phyloP scores from a whole-genome alignment of 2,797 vertebrate genomes.

The Iguana delicatissima region DNA sequence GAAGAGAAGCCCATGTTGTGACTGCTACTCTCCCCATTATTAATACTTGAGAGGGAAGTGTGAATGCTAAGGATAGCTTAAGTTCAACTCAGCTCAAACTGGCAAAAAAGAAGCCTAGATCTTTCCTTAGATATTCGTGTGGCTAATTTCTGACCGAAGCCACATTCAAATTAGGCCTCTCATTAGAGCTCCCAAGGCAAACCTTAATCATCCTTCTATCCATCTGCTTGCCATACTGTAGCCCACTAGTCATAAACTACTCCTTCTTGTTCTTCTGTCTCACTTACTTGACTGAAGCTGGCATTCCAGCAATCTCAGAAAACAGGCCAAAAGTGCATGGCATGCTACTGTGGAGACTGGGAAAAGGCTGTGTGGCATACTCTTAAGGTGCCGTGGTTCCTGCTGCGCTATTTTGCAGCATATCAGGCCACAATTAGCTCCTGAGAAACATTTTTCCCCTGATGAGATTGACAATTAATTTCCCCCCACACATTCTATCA shows the following conservation, averaged over 20 bases:
- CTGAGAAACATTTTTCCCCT: background rate
- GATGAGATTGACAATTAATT: background rate
- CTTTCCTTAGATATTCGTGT: too few species aligned
- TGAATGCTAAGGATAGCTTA: too few species aligned
- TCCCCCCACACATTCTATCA: background rate
- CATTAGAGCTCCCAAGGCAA: too few species aligned
- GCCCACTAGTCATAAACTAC: too few species aligned
- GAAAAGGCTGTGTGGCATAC: background rate
- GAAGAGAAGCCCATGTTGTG: too few species aligned
- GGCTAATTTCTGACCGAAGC: background rate
- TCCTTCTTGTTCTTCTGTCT: background rate
- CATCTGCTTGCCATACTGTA: too few species aligned
- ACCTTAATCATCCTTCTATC: too few species aligned
- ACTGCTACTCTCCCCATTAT: too few species aligned
- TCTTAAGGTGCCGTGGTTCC: background rate
- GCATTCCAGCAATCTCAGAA: background rate
- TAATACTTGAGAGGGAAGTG: too few species aligned
- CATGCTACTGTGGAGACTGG: background rate
- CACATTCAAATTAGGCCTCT: background rate
- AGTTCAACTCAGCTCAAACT: too few species aligned
- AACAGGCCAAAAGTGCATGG: background rate
- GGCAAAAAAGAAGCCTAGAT: too few species aligned
- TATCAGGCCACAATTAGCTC: background rate
- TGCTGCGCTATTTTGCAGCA: background rate
- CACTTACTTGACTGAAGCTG: background rate